Conservation (phyloP, 2,888 invertebrate genomes). For the Branchellion lobata region DNA sequence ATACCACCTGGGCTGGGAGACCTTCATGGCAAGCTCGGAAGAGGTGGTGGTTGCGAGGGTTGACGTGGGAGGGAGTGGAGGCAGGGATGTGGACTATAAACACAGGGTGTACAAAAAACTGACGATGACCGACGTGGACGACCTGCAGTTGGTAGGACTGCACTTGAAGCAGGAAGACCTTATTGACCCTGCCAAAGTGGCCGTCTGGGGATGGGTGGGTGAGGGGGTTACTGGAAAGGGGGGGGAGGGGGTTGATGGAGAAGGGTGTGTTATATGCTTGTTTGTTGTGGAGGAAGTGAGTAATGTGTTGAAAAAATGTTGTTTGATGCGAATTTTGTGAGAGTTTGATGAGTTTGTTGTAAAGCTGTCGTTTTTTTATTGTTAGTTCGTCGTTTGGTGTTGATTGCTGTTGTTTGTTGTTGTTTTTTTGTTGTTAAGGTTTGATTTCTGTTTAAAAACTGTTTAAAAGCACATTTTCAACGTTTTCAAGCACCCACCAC, state of each 20-base stretch:
- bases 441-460: no score
- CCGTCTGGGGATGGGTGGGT: constrained; percentile 84
- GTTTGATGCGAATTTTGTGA: no score
- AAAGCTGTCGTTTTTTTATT: no score
- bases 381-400: no score
- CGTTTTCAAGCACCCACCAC: no score
- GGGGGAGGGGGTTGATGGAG: no score
- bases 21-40: constrained; percentile 79
- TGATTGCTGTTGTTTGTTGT: not conserved
- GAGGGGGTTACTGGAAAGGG: no score
- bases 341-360: no score
- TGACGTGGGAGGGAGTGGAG: constrained; percentile 86
- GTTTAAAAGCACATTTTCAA: no score
- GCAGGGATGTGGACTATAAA: constrained; percentile 78
- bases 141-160: constrained; percentile 67
- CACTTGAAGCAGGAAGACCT: constrained; percentile 37
- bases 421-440: not conserved
- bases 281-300: no score
- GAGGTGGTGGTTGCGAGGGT: constrained; percentile 86
- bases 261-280: no score
- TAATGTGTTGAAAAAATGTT: no score
- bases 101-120: constrained; percentile 81
- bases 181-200: constrained; percentile 59
- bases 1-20: constrained; percentile 84
- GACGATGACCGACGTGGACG: constrained; percentile 90